Evolutionary conservation across 2,888 invertebrate genomes (phyloP), one percentile per base, ranked within the genome.

Genomic region (Epirrita christyi): DNA sequence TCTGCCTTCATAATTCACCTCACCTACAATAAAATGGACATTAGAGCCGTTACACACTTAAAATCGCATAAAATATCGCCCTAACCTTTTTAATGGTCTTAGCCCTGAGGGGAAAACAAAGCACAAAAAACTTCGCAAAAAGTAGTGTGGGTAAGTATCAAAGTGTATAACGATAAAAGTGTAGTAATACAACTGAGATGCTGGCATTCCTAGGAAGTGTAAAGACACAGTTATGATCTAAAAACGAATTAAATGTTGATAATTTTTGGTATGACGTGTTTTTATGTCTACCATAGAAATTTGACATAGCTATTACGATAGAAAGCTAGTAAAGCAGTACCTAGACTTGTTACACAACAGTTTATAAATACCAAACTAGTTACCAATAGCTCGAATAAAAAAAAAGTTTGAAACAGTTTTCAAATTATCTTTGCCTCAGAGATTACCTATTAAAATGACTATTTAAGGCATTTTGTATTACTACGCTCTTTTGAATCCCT

Each of bases 21-120:
- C 64, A 79, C 66, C 66, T 64, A 63, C 76, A 81, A 85, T 83
- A 86, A 80, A 84, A 83, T 72, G 75, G 78, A 84, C 86, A 86
- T 88, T 85, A 88, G 79, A 83, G 75, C 78, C 73, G 85, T 83
- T 83, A 86, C 81, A 87, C 86, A 89, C 90, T 92, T 91, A 92
- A 91, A 91, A 89, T 85, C 87, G 78, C 90, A 90, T 92, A 91
- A 91, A 91, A 88, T 83, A 89, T 80, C 80, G 80, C 88, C 85
- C 89, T 81, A 82, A 87, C 88, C 85, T 86, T 89, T 89, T 89
- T 91, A 90, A 90, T 89, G 87, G 88, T 77, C 76, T 78, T 78
- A 75, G 75, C 78, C 92, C 88, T 79, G 71, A 67, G 76, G 76
- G 78, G 58, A 84, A 90, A 91, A 88, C 84, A 89, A 88, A 81